Percentiles rank a stretch among this genome's conserved stretches.
phyloP scores from a whole-genome alignment of 1,140 invertebrate species.

The Metaphire vulgaris region DNA sequence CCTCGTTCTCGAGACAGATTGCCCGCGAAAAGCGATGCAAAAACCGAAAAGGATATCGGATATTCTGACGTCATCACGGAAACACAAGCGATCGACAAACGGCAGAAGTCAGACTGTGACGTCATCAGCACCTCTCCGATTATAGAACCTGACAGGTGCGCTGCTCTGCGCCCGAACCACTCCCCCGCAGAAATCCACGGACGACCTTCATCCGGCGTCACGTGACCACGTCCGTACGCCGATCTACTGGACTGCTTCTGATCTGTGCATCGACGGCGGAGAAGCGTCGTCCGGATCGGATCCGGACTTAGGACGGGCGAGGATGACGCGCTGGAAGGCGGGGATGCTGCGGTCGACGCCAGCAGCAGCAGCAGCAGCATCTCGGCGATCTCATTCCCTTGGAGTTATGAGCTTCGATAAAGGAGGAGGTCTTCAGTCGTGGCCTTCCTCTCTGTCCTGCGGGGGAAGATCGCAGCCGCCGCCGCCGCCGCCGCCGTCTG shows the following conservation, averaged over 20 bases:
- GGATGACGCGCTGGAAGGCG: background rate
- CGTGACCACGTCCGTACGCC: background rate
- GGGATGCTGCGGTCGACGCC: background rate
- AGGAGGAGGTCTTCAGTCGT: background rate
- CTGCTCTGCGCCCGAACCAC: too few species aligned
- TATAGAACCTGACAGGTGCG: too few species aligned
- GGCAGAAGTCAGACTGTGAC: too few species aligned
- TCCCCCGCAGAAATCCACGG: too few species aligned
- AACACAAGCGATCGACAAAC: too few species aligned
- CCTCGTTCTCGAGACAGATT: too few species aligned
- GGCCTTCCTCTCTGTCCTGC: background rate
- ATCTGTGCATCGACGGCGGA: slow-evolving; percentile 1
- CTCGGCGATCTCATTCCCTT: background rate
- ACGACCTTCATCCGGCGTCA: background rate
- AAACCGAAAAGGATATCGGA: too few species aligned
- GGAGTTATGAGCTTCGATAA: background rate
- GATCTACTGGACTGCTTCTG: background rate
- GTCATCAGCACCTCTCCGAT: too few species aligned
- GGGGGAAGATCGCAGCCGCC: background rate
- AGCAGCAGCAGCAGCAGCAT: too few species aligned
- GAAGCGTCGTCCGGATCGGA: background rate
- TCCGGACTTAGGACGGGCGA: background rate
- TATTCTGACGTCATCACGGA: too few species aligned
- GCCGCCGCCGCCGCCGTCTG: too few species aligned
- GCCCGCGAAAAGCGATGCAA: too few species aligned